Conservation (phyloP, 2,797 vertebrate species). For the Gallinago solitaria region DNA sequence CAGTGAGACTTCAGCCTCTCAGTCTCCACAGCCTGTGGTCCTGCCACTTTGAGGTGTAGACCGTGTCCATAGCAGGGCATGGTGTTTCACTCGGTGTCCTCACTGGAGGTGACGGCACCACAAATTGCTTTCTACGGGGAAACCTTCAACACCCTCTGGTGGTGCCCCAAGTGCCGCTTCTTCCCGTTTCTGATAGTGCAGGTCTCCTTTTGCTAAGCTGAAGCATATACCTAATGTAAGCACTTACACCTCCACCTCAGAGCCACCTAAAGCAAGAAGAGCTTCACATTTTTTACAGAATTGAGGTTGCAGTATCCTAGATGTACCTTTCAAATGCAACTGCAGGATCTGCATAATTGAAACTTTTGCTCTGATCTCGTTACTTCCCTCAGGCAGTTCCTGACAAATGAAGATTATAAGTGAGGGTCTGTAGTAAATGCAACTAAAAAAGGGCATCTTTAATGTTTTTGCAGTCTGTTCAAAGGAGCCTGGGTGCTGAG, state of each 20-base stretch:
- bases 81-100: background rate
- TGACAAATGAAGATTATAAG: background rate
- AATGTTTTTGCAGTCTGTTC: background rate
- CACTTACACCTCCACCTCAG: rapidly evolving
- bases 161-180: background rate
- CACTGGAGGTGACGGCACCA: rapidly evolving
- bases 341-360: background rate
- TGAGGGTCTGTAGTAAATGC: background rate
- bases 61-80: background rate
- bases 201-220: background rate
- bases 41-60: background rate
- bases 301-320: background rate
- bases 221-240: background rate
- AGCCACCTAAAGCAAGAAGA: background rate
- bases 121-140: background rate
- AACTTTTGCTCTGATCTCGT: background rate
- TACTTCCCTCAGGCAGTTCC: background rate
- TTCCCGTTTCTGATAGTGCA: background rate
- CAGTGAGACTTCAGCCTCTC: background rate
- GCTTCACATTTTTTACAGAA: background rate
- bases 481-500: background rate
- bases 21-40: rapidly evolving
- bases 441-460: background rate
- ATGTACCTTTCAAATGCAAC: background rate
- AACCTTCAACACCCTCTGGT: background rate